Base-by-base conservation (phyloP, 2,797 vertebrate genomes). In the Graptemys geographica region DNA sequence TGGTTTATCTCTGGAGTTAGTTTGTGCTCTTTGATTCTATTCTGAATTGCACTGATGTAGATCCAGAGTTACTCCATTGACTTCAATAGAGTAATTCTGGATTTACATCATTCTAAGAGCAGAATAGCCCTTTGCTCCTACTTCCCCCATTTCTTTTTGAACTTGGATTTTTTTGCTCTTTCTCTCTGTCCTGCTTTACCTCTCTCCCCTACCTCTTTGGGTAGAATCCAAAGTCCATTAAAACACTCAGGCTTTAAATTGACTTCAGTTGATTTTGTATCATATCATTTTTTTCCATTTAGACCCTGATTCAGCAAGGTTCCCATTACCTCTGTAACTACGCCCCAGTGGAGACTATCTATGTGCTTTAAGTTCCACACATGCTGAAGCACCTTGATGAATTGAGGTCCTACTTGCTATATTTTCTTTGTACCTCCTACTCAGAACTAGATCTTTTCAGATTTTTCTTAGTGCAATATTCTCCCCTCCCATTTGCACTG, bases 1-100 rank as follows among this genome's bases (percentile, higher is more conserved):
- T 96, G 90, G 23, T 15, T 96, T 96, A 93, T 49, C 27, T 86
- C 84, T 91, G 87, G 59, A 91, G 92, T 94, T 96, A 89, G 83
- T 96, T 83, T 53, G 37, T 69, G 80, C 79, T 95, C 83, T 88
- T 91, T 95, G 87, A 96, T 97, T 96, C 95, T 94, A 79, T 86
- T 89, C 84, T 74, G 90, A 83, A 89, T 93, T 91, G 81, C 84
- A 53, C 53, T 95, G 92, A 91, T 95, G 84, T 90, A 93, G 95
- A 94, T 89, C 81, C 95, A 79, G 96, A 96, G 31, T 52, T 78
- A 37, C 52, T 91, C 59, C 59, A 72, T 87, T 93, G 92, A 95
- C 96, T 94, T 65, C 86, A 88, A 57, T 79, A 69, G 81, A 85
- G 33, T 33, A 92, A 93, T 37, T n/a, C 80, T 94, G 81, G 57